Conservation (phyloP, 2,888 invertebrate genomes). For the Hyposoter didymator region DNA sequence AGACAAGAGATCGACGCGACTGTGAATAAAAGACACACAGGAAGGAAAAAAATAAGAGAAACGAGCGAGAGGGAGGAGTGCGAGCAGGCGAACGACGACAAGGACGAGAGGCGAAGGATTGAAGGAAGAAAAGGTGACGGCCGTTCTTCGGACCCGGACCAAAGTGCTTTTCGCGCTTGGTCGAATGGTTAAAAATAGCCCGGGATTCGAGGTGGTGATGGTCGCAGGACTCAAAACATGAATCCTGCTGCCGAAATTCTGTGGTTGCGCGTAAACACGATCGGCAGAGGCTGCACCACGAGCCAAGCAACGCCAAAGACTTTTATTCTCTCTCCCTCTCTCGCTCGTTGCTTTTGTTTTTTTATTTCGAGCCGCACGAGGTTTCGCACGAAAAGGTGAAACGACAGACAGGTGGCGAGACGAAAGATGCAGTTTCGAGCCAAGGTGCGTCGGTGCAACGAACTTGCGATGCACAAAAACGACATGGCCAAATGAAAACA, state of each 20-base stretch:
- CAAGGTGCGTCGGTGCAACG: not conserved
- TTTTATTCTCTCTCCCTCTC: constrained; percentile 7
- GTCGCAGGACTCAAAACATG: constrained; percentile 50
- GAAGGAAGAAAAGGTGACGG: constrained; percentile 69
- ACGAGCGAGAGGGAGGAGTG: not conserved
- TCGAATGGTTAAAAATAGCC: constrained; percentile 76
- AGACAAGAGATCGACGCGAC: constrained; percentile 38
- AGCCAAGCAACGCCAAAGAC: constrained; percentile 66
- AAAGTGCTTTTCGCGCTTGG: constrained; percentile 44
- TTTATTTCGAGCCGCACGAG: not conserved
- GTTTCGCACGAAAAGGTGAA: constrained; percentile 34
- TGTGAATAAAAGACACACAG: constrained; percentile 28
- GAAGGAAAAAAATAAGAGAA: not conserved
- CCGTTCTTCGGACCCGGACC: constrained; percentile 65
- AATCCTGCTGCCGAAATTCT: constrained; percentile 69
- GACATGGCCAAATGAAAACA: not conserved
- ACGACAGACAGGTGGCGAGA: constrained; percentile 23
- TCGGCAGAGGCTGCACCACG: constrained; percentile 67
- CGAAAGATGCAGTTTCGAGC: constrained; percentile 21
- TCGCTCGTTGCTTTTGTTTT: constrained; percentile 4
- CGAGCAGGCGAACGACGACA: constrained; percentile 35
- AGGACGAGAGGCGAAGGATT: constrained; percentile 54
- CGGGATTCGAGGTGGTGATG: constrained; percentile 22
- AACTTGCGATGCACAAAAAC: not conserved
- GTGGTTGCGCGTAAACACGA: constrained; percentile 71